These are phyloP conservation scores for Palythoa caribaeorum DNA, from an alignment of 92 coral and sea anemone genomes.

Conservation along the genomic window DNA sequence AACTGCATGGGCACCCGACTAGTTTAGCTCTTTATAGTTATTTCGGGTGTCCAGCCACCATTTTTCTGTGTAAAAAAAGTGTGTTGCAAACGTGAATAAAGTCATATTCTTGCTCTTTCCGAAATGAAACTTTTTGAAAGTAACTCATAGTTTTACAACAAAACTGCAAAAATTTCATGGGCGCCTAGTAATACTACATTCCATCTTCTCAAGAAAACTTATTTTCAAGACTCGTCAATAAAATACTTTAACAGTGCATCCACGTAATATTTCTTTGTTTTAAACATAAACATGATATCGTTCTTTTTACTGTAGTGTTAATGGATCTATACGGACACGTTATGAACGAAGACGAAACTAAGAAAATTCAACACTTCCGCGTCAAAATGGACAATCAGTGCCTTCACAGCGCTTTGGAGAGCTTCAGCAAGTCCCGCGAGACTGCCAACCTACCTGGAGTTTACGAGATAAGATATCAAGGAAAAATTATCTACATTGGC, in stretches of 20 bases:
- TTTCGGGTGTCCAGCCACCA: too few species aligned
- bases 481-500: conserved; percentile 82
- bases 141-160: too few species aligned
- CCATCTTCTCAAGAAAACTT: too few species aligned
- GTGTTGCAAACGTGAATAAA: too few species aligned
- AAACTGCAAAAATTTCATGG: too few species aligned
- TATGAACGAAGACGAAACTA: conserved; percentile 70
- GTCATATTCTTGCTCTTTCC: too few species aligned
- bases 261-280: background rate
- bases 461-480: conserved; percentile 84
- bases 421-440: conserved; percentile 74
- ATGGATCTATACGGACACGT: conserved; percentile 81
- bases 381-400: conserved; percentile 80
- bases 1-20: too few species aligned
- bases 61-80: too few species aligned
- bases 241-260: background rate
- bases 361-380: conserved; percentile 69
- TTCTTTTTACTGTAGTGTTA: background rate
- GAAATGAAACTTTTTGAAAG: too few species aligned
- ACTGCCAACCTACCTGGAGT: conserved; percentile 83
- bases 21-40: too few species aligned
- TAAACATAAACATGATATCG: background rate
- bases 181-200: too few species aligned
- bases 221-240: too few species aligned
- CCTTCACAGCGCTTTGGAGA: conserved; percentile 73